Evolutionary conservation across 2,113 vertebrate species (phyloP).

Genomic region (Pomatostomus ruficeps): DNA sequence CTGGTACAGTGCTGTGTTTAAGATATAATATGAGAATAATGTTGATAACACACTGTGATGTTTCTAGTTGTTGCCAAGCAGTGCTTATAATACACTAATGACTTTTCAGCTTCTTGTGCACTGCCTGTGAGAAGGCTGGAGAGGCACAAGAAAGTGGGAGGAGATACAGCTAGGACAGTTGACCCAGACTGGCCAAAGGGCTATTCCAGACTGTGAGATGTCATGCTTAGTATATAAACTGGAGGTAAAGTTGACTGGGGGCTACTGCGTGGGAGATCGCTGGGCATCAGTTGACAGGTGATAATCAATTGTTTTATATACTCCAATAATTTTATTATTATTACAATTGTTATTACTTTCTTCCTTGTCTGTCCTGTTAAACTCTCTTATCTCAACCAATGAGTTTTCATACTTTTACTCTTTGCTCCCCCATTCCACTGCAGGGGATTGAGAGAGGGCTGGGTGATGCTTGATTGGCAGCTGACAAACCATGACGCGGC

Average conservation of each 20-base stretch:
- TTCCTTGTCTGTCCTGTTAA: not conserved
- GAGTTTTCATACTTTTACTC: not conserved
- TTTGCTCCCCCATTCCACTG: not conserved
- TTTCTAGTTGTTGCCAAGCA: not conserved
- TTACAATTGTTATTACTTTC: not conserved
- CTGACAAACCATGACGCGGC: not conserved
- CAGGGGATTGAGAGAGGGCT: not conserved
- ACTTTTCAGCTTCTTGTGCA: not conserved
- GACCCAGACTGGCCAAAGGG: not conserved
- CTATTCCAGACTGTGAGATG: not conserved
- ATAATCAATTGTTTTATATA: not conserved
- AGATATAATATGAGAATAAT: not conserved
- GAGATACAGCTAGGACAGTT: not conserved
- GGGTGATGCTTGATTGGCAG: not conserved
- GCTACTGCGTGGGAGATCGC: too few relatives aligned
- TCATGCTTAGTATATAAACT: not conserved
- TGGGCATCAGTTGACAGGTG: not conserved
- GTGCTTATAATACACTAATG: not conserved
- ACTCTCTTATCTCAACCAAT: not conserved
- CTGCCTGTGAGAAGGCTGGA: not conserved
- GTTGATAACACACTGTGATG: not conserved
- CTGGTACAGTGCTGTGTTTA: not conserved
- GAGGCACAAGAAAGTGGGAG: not conserved
- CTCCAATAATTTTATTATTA: not conserved
- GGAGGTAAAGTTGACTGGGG: not conserved